These are phyloP conservation scores for Sardina pilchardus DNA, from an alignment of 2,113 vertebrate species.

Conservation along the genomic window DNA sequence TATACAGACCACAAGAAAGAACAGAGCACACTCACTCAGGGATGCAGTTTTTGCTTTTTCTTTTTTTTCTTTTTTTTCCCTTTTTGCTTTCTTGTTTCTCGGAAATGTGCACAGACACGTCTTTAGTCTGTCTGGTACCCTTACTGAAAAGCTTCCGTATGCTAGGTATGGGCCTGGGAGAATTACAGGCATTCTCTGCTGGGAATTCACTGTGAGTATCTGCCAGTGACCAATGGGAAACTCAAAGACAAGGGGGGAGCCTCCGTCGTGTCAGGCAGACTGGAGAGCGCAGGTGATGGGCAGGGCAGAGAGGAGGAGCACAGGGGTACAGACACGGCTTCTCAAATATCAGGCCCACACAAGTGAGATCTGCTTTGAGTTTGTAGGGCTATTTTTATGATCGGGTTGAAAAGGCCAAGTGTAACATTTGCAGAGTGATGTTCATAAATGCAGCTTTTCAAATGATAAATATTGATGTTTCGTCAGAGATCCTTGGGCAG, in stretches of 20 bases:
- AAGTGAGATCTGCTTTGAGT: neutral
- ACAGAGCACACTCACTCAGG: neutral
- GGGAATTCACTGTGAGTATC: neutral
- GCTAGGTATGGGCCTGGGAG: neutral
- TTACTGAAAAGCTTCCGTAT: neutral
- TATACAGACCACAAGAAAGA: neutral
- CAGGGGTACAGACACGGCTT: neutral
- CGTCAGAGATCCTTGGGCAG: too few species aligned
- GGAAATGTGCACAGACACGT: neutral
- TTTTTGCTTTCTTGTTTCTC: neutral
- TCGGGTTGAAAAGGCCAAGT: neutral
- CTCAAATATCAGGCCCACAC: neutral
- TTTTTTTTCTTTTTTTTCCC: neutral
- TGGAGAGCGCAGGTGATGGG: neutral
- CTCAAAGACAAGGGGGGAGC: neutral
- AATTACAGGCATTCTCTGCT: neutral
- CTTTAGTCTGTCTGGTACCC: neutral
- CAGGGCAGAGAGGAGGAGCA: too few species aligned
- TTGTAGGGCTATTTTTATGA: neutral
- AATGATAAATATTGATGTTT: neutral
- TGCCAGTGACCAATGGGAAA: neutral
- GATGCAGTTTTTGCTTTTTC: constrained; percentile 19
- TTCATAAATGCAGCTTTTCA: neutral
- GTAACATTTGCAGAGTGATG: neutral
- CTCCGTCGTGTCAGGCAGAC: neutral